Evolutionary conservation across 2,113 vertebrate species (phyloP).

Genomic region (Chitala chitala): DNA sequence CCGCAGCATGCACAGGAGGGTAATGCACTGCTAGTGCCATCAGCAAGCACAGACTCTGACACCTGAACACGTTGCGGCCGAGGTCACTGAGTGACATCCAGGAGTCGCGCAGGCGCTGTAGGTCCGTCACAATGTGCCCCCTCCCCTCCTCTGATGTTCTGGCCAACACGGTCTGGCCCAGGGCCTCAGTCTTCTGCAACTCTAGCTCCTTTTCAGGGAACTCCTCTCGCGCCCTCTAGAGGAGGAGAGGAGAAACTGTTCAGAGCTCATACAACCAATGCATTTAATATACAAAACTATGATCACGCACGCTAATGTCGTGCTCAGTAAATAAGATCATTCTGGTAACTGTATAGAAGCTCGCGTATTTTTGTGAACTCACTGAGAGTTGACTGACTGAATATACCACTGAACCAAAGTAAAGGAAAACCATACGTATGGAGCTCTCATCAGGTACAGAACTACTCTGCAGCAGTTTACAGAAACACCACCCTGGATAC

Average conservation of each 20-base stretch:
- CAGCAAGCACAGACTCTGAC: neutral
- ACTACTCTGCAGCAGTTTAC: no score
- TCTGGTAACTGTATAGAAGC: neutral
- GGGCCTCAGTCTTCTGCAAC: conserved; percentile 65
- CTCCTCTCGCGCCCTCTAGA: conserved; percentile 71
- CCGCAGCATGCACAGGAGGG: no score
- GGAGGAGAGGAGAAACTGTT: neutral
- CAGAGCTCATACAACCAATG: neutral
- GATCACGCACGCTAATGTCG: neutral
- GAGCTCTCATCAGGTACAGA: no score
- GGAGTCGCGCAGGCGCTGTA: conserved; percentile 59
- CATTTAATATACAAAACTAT: no score
- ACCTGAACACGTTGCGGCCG: conserved; percentile 60
- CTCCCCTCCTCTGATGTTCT: conserved; percentile 72
- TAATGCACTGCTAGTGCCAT: no score
- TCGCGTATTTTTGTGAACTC: neutral
- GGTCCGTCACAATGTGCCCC: conserved; percentile 63
- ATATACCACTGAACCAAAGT: no score
- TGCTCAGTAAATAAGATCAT: neutral
- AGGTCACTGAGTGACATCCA: conserved; percentile 61
- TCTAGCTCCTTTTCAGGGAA: conserved; percentile 80
- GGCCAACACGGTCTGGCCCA: conserved; percentile 64
- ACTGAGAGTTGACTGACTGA: no score
- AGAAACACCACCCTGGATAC: neutral
- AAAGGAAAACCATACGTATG: no score